Evolutionary conservation across 1,140 invertebrate genomes (phyloP), one percentile per base, ranked within the genome.

Genomic region (Trichoplusia ni): DNA sequence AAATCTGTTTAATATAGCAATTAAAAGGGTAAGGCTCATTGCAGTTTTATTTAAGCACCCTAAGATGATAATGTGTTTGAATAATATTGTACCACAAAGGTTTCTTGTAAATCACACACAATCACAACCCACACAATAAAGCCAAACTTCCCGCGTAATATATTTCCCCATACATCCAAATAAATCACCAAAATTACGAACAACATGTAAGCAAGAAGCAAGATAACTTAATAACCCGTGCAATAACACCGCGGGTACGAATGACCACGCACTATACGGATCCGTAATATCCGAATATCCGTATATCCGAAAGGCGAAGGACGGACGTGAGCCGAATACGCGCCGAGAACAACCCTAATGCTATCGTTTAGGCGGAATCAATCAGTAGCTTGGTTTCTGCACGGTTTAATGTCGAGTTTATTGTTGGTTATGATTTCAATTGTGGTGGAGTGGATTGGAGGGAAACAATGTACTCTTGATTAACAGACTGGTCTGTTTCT

Each of bases 171-270:
- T 9, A 49, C 29, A 49, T 11, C 2, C 4, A 21, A 33, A 31
- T 33, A 51, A 51, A 51, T 35, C 47, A 11, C 16, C 13, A 27
- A 47, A 47, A 47, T 29, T 23, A 44, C 40, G 23, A 47, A 47
- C 44, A 47, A n/a, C 44, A 47, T 47, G 44, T 47, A 47, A 47
- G 21, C 25, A 47, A n/a, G 11, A 19, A n/a, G 38, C 16, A 58
- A 58, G 54, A 58, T 58, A 58, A 58, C 37, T 58, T 40, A 58
- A 58, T 58, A 58, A 58, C 54, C 37, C 37, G 11, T 19, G 37
- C 54, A 42, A 42, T 58, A 42, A 58, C 54, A 44, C 54, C 25
- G 14, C 38, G 38, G 54, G 54, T 44, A 58, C 38, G 38, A 58
- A 58, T 58, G 54, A 44, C 54, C 54, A 13, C 29, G 23, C 53